phyloP scores from a whole-genome alignment of 2,888 invertebrate genomes.

The Axea sp. region DNA sequence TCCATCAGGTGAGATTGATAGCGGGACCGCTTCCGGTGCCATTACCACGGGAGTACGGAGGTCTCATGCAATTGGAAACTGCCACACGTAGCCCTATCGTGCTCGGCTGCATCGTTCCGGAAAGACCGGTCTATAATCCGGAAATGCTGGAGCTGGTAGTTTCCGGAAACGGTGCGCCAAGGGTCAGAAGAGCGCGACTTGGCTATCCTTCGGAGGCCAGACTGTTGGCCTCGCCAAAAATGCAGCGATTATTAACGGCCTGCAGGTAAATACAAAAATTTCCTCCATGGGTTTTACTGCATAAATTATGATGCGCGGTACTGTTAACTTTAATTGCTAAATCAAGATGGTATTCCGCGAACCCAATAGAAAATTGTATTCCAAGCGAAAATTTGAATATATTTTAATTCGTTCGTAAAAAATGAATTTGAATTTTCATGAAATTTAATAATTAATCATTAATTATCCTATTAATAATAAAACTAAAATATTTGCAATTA shows the following conservation, averaged over 20 bases:
- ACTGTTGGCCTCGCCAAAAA: slow-evolving; percentile 79
- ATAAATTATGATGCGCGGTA: slow-evolving; percentile 35
- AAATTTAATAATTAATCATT: too few relatives aligned
- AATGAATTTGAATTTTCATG: too few relatives aligned
- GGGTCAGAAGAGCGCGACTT: slow-evolving; percentile 75
- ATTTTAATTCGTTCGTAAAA: too few relatives aligned
- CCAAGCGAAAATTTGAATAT: too few relatives aligned
- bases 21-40: slow-evolving; percentile 78
- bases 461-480: too few relatives aligned
- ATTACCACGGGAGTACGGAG: slow-evolving; percentile 76
- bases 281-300: background rate
- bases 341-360: slow-evolving; percentile 30
- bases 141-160: slow-evolving; percentile 78
- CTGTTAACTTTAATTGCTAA: slow-evolving; percentile 40
- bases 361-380: slow-evolving; percentile 2
- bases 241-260: slow-evolving; percentile 80
- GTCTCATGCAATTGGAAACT: slow-evolving; percentile 78
- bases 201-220: slow-evolving; percentile 79
- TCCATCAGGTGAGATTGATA: slow-evolving; percentile 79
- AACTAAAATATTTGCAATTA: too few relatives aligned
- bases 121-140: slow-evolving; percentile 77
- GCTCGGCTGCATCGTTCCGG: slow-evolving; percentile 80
- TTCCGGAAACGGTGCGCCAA: slow-evolving; percentile 75
- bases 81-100: slow-evolving; percentile 79
- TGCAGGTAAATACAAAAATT: slow-evolving; percentile 75